Conservation (phyloP, 2,113 vertebrate genomes). For the Lepus europaeus region DNA sequence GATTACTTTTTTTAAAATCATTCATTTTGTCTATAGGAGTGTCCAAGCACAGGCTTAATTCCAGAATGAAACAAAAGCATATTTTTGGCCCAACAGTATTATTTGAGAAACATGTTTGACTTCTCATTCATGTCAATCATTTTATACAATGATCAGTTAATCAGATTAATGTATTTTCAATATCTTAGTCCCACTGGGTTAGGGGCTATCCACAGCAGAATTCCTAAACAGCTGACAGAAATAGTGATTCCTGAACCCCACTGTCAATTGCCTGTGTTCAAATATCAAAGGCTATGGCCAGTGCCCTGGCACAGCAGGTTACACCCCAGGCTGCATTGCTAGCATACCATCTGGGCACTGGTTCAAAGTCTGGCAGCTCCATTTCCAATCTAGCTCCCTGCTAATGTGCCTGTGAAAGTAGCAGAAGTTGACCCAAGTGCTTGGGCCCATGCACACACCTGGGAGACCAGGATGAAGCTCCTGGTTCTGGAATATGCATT, state of each 20-base stretch:
- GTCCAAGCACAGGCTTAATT: slow-evolving; percentile 18
- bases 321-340: no score
- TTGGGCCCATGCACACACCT: no score
- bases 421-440: no score
- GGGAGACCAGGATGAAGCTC: no score
- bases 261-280: not conserved
- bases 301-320: no score
- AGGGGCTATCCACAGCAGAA: not conserved
- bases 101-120: not conserved
- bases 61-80: not conserved
- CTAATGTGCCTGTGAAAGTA: no score
- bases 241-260: not conserved
- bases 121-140: not conserved
- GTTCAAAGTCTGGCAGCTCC: no score
- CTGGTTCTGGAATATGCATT: not conserved
- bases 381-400: no score
- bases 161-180: not conserved
- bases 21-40: not conserved
- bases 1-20: no score
- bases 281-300: not conserved
- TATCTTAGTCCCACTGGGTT: not conserved
- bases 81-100: not conserved
- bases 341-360: no score
- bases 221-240: not conserved
- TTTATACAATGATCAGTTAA: not conserved